Evolutionary conservation across 2,797 vertebrate species (phyloP).

Genomic region (Sebastes steindachneri): DNA sequence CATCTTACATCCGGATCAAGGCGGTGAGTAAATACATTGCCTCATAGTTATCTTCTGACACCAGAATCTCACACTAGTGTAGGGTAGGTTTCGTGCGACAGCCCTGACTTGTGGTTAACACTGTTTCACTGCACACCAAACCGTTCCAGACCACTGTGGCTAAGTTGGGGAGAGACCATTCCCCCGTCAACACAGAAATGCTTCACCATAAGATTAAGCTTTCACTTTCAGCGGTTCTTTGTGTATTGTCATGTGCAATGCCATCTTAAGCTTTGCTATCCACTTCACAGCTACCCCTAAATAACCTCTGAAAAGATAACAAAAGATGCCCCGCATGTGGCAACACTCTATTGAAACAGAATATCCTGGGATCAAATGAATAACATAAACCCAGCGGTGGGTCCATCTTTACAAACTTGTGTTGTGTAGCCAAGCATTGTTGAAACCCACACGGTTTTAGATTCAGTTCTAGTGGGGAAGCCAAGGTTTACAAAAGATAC

Average conservation of each 20-base stretch:
- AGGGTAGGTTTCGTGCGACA: conserved; percentile 16
- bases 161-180: neutral
- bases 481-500: conserved; percentile 16
- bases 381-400: conserved; percentile 1
- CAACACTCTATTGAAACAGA: conserved; percentile 33
- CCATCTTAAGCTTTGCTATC: neutral
- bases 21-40: neutral
- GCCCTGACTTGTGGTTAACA: conserved; percentile 48
- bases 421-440: conserved; percentile 43
- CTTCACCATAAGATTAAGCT: neutral
- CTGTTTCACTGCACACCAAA: conserved; percentile 16
- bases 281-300: conserved; percentile 2
- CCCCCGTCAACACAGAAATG: conserved; percentile 5
- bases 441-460: conserved; percentile 23
- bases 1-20: neutral
- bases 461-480: conserved; percentile 21
- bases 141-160: conserved; percentile 40
- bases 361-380: conserved; percentile 13
- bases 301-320: conserved; percentile 30
- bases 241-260: neutral
- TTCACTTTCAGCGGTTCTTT: neutral
- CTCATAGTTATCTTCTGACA: conserved; percentile 5
- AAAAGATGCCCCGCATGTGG: conserved; percentile 34
- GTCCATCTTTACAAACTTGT: conserved; percentile 19
- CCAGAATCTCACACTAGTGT: neutral